Evolutionary conservation across 2,113 vertebrate genomes (phyloP).

Genomic region (Cavia aperea): DNA sequence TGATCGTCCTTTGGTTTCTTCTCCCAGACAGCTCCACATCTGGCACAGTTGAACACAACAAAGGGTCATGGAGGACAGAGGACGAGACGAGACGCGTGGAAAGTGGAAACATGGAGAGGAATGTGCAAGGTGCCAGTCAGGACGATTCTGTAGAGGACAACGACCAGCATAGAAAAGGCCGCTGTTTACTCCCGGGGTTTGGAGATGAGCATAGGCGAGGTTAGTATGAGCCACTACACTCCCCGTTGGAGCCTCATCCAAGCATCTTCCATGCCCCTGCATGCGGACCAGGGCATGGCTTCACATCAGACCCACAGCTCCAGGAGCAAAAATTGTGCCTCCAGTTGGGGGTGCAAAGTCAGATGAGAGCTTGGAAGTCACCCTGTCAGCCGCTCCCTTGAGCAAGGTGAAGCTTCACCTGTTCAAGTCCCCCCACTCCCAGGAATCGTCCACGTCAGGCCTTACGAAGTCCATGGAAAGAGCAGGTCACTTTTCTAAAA

Average conservation of each 20-base stretch:
- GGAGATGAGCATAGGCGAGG: neutral
- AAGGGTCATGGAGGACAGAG: neutral
- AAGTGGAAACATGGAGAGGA: no score
- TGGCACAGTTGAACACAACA: neutral
- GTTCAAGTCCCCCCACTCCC: rapidly evolving
- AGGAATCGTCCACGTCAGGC: neutral
- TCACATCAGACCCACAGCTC: constrained; percentile 48
- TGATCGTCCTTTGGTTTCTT: no score
- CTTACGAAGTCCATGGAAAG: neutral
- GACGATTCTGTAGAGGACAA: neutral
- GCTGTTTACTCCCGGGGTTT: neutral
- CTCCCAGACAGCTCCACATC: neutral
- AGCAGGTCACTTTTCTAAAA: neutral
- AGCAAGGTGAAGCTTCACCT: neutral
- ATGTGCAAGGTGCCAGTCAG: neutral
- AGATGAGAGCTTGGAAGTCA: neutral
- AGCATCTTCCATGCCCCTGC: constrained; percentile 53
- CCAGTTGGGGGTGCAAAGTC: neutral
- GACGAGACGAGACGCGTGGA: neutral
- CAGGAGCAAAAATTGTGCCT: constrained; percentile 37
- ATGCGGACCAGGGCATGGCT: constrained; percentile 56
- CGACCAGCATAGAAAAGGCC: neutral
- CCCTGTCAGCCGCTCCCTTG: no score
- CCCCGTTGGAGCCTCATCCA: constrained; percentile 28
- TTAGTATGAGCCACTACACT: neutral